Evolutionary conservation across 2,888 invertebrate species (phyloP).

Genomic region (Chaitophorus viminalis): DNA sequence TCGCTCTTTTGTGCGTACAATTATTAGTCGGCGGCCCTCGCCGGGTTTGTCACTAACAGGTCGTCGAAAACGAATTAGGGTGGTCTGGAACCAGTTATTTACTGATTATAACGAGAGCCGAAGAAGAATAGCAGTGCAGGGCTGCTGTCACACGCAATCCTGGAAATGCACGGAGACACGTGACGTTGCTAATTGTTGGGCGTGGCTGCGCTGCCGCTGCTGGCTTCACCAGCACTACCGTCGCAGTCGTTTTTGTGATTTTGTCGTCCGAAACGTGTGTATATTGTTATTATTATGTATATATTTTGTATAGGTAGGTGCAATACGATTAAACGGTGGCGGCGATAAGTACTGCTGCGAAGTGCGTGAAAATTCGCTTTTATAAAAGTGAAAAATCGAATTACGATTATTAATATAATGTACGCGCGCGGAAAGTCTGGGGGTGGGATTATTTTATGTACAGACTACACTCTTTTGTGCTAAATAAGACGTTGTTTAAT

Average conservation of each 20-base stretch:
- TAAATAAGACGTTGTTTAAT: too few species aligned
- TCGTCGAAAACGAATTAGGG: conserved; percentile 43
- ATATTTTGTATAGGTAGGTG: neutral
- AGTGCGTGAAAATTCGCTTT: neutral
- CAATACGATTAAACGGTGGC: neutral
- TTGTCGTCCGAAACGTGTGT: conserved; percentile 25
- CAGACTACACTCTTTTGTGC: too few species aligned
- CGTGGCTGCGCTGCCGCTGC: conserved; percentile 27
- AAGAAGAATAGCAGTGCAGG: conserved; percentile 30
- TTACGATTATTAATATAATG: neutral
- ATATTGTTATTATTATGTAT: neutral
- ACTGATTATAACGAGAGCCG: conserved; percentile 58
- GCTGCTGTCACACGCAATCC: conserved; percentile 59
- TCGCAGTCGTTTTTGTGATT: conserved; percentile 45
- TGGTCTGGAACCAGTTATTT: conserved; percentile 52
- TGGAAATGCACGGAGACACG: conserved; percentile 36
- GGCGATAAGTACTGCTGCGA: too few species aligned
- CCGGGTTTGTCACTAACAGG: conserved; percentile 57
- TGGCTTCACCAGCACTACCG: neutral
- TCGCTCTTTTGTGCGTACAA: neutral
- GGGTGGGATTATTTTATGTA: too few species aligned
- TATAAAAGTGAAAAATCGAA: neutral
- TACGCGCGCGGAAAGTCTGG: too few species aligned
- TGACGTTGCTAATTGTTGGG: conserved; percentile 60
- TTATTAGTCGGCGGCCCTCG: conserved; percentile 19